Base-by-base conservation (phyloP, 2,888 invertebrate species). In the Tribolium freemani region DNA sequence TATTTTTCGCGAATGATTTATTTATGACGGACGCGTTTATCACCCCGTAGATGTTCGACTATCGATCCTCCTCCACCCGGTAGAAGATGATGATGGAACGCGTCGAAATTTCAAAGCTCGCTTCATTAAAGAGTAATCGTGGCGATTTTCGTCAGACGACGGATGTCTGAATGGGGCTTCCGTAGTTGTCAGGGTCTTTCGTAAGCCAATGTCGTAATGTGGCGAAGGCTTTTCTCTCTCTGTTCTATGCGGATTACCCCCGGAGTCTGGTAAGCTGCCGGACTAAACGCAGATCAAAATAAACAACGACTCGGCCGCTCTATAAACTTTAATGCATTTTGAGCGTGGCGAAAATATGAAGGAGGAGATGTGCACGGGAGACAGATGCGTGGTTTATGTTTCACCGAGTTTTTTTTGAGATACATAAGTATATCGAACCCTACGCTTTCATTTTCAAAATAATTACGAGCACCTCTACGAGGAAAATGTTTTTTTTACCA, bases 1-100 rank as follows among this genome's bases (percentile, higher is more conserved):
- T 78, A 76, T 80, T 79, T 78, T 78, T 75, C 73, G 69, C 63
- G 75, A 76, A 75, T 48, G 48, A 48, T 48, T 48, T 48, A 48
- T 48, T 48, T 16, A 38, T 38, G 38, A 38, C 38, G n/a, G 8
- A 38, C 9, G 38, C 38, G 38, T 38, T 38, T 38, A 38, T 38
- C 38, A 38, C 38, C 38, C 38, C 38, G n/a, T 38, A 38, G 38
- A 38, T 38, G 26, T 5, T 26, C 26, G 5, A 26, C 5, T 26
- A 38, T 38, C 38, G 38, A 38, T 38, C 38, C 38, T 6, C 38
- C 38, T 38, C 38, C 38, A 38, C 38, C 38, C 38, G n/a, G 38
- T 38, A 38, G 38, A 38, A n/a, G 9, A 38, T n/a, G n/a, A 8
- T 38, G 26, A 26, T 26, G 26, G 9, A 38, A n/a, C 8, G 13